Evolutionary conservation across 2,113 vertebrate species (phyloP).

Genomic region (Pituophis catenifer): DNA sequence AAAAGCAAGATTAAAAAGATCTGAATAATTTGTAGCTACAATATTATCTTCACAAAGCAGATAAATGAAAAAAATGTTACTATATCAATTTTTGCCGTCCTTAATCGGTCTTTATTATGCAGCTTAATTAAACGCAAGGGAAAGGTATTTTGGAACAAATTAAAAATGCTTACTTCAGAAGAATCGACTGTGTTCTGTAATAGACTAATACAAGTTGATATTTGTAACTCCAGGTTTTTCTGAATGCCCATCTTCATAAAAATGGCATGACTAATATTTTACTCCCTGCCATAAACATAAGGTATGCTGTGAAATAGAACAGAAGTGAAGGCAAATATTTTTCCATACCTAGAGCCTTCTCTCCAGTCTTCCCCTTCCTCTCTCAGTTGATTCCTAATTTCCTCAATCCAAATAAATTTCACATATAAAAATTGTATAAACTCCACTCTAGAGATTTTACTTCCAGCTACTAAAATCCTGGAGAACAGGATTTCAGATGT

Average conservation of each 20-base stretch:
- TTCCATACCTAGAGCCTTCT: neutral
- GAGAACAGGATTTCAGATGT: neutral
- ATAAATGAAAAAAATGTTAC: slow-evolving; percentile 9
- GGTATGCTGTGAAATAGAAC: neutral
- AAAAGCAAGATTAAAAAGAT: slow-evolving; percentile 33
- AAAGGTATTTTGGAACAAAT: neutral
- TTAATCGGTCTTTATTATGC: slow-evolving; percentile 5
- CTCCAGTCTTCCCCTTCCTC: neutral
- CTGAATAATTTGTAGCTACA: slow-evolving; percentile 22
- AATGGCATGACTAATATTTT: neutral
- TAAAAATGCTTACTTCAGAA: neutral
- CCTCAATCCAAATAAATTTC: neutral
- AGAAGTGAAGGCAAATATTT: neutral
- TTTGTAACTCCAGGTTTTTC: neutral
- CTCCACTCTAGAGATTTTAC: neutral
- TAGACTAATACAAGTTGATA: neutral
- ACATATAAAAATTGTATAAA: neutral
- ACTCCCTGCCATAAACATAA: neutral
- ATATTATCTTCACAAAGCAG: slow-evolving; percentile 29
- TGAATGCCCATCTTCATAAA: neutral
- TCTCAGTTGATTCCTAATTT: neutral
- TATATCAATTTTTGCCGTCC: neutral
- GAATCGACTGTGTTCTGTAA: neutral
- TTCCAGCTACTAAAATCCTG: neutral
- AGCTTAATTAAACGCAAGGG: slow-evolving; percentile 8